Base-by-base conservation (phyloP, 1,140 invertebrate species). In the Aradophagus sp. region DNA sequence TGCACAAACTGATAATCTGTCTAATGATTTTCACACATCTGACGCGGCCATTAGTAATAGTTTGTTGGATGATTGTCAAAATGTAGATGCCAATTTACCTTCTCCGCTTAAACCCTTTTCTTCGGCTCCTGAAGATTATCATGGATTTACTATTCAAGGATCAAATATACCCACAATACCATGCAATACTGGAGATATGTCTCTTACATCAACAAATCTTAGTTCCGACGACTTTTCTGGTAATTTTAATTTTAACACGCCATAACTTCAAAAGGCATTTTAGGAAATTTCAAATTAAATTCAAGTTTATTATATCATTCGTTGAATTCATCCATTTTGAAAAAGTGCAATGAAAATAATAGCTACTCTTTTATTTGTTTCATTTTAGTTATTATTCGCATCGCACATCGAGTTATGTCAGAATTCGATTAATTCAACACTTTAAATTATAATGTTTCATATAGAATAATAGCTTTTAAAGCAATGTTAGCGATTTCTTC, bases 101-200 rank as follows among this genome's bases (percentile, higher is more conserved):
- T 89, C 90, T 0, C 89, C 91, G 0, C 89, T 50, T 84, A 90
- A 84, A 67, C 80, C 76, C 8, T 76, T 71, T 6, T 36, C 42
- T 44, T 89, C 90, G 0, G 82, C 82, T 13, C 82, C 79, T 20
- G 80, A 88, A 13, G 86, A 89, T 73, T 91, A 91, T 78, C 86
- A 90, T 34, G 91, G 91, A 1, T 92, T 92, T 74, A 91, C 90
- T 2, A 87, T 87, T 53, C 89, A 90, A 79, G 89, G 89, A 36
- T 87, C 88, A 67, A 87, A 89, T 61, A 92, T 93, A 80, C 90
- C 90, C 7, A 91, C 89, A 15, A 92, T 93, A 76, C 91, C 91
- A 4, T 93, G 91, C 79, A 90, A 88, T 47, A 92, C 91, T 3
- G 91, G 90, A 2, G 88, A 91, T 58, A 78, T 82, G 39, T 82